Base-by-base conservation (phyloP, 2,113 vertebrate species). In the Antennarius striatus region DNA sequence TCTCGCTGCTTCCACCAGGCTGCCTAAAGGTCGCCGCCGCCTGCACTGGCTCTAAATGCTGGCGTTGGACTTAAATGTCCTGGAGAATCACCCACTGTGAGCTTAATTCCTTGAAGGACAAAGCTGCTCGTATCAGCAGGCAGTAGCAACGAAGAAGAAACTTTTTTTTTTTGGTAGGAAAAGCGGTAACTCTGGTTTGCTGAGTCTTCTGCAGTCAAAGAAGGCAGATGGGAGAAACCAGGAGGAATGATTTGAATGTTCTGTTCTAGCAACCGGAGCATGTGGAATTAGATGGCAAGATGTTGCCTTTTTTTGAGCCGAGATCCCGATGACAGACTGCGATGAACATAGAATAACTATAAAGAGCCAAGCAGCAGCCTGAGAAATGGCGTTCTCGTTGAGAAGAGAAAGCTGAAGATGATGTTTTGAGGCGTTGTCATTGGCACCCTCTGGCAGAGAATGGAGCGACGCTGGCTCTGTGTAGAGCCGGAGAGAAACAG, bases 351-450 rank as follows among this genome's bases (percentile, higher is more conserved):
- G 47, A 63, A 61, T 40, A 53, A 54, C 47, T 46, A 60, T 43
- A 81, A 55, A 79, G 70, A 62, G 60, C 48, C 30, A 13, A 11
- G 71, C 48, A 42, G 29, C 52, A 62, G 71, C 43, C 48, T 11
- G 45, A 16, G 29, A 81, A 74, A 58, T 7, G 32, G 32, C 32
- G 22, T 22, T 22, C 1, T 22, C 22, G 22, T 22, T 22, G 22
- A 36, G 32, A 36, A 36, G 32, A 36, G 32, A 7, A 36, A 36
- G 32, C 32, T 7, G 32, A 3, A 7, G 32, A 36, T 3, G 32
- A 36, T 7, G 32, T 36, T 36, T 7, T 4, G 32, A 36, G 32
- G 32, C 22, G 22, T 22, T 22, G 22, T 22, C 22, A 22, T 22
- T 22, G 22, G 22, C 32, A 36, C 32, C 32, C 4, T 36, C 32